phyloP scores from a whole-genome alignment of 1,140 invertebrate genomes.

The Camponotus floridanus region DNA sequence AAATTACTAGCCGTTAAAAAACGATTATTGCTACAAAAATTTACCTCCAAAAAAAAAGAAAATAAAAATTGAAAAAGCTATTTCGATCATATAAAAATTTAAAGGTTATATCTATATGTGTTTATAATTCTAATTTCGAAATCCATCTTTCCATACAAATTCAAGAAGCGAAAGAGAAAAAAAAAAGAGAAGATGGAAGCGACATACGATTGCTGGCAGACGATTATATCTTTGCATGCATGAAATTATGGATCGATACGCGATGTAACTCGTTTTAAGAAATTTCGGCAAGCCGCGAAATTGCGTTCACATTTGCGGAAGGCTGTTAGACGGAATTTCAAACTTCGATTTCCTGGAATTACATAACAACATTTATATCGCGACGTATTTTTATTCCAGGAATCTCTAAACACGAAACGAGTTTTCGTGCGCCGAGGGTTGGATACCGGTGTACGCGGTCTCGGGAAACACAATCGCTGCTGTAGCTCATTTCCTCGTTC shows the following conservation, averaged over 20 bases:
- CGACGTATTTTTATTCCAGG: slow-evolving; percentile 40
- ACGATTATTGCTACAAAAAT: not conserved
- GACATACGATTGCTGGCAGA: slow-evolving; percentile 15
- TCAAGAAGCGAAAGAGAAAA: not conserved
- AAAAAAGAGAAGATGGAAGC: not conserved
- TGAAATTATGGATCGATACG: slow-evolving; percentile 52
- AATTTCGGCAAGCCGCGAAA: slow-evolving; percentile 43
- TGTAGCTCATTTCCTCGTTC: not conserved
- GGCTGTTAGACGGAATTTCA: slow-evolving; percentile 28
- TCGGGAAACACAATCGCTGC: slow-evolving; percentile 9
- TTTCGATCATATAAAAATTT: slow-evolving; percentile 15
- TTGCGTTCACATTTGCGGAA: slow-evolving; percentile 17
- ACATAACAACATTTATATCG: slow-evolving; percentile 38
- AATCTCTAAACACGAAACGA: slow-evolving; percentile 24
- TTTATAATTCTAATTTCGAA: slow-evolving; percentile 10
- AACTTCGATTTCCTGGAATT: slow-evolving; percentile 52
- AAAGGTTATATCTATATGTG: not conserved
- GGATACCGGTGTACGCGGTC: not conserved
- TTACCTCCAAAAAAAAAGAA: not conserved
- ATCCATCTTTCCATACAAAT: not conserved
- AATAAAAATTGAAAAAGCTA: not conserved
- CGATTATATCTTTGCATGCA: slow-evolving; percentile 37
- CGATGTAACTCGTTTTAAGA: slow-evolving; percentile 49
- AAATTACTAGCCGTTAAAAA: slow-evolving; percentile 3
- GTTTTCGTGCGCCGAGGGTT: not conserved